Evolutionary conservation across 1,140 invertebrate genomes (phyloP).

Genomic region (Eumaeus atala): DNA sequence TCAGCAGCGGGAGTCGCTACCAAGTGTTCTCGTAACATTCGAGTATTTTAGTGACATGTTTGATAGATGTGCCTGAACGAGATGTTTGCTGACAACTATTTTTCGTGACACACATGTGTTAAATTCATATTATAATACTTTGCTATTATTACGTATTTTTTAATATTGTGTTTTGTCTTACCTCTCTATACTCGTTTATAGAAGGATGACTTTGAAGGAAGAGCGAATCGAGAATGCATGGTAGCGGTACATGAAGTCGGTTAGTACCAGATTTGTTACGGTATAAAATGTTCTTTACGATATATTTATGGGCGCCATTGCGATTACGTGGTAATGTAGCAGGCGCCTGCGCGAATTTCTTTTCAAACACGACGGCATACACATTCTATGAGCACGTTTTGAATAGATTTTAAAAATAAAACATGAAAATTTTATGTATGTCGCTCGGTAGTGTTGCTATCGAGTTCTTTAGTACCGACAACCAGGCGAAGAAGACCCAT

Average conservation of each 20-base stretch:
- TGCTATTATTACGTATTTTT: slow-evolving; percentile 4
- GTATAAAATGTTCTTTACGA: slow-evolving; percentile 22
- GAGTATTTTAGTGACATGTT: too few species aligned
- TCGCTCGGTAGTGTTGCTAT: too few species aligned
- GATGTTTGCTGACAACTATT: too few species aligned
- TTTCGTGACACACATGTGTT: too few species aligned
- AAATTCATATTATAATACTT: too few species aligned
- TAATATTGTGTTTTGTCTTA: neutral
- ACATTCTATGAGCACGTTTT: too few species aligned
- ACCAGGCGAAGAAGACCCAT: too few species aligned
- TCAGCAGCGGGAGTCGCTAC: slow-evolving; percentile 29
- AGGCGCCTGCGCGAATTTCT: slow-evolving; percentile 20
- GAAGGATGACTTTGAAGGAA: slow-evolving; percentile 7
- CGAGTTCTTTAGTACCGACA: too few species aligned
- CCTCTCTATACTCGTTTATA: neutral
- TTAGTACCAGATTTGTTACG: slow-evolving; percentile 13
- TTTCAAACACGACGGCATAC: neutral
- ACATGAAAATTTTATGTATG: too few species aligned
- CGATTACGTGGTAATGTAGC: slow-evolving; percentile 16
- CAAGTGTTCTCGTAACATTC: slow-evolving; percentile 22
- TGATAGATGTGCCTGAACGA: too few species aligned
- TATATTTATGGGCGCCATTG: slow-evolving; percentile 20
- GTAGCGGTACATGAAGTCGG: slow-evolving; percentile 15
- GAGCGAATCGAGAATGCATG: slow-evolving; percentile 20
- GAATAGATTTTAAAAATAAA: too few species aligned